Conservation (phyloP, 1,140 invertebrate species). For the Drosophila obscura region DNA sequence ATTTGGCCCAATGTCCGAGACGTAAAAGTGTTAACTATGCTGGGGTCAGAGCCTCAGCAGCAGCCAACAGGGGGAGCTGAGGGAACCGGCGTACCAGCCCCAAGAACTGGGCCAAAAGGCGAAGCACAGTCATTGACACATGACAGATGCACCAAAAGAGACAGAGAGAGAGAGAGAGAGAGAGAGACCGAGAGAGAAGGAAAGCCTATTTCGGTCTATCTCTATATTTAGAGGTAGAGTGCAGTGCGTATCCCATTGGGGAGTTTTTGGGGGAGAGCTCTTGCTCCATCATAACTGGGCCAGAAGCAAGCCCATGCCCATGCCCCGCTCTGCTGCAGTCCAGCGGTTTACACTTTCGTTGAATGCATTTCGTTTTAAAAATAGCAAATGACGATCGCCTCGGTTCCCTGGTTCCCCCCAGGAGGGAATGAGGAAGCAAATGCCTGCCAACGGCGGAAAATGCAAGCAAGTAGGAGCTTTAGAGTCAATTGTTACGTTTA, state of each 20-base stretch:
- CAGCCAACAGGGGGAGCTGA: not conserved
- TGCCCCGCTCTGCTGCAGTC: slow-evolving; percentile 3
- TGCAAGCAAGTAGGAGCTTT: too few relatives aligned
- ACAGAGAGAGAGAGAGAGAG: not conserved
- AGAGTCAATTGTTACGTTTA: too few relatives aligned
- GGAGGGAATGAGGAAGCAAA: slow-evolving; percentile 73
- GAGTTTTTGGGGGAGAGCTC: slow-evolving; percentile 15
- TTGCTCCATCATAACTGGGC: slow-evolving; percentile 60
- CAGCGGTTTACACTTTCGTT: slow-evolving; percentile 35
- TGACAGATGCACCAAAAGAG: slow-evolving; percentile 25
- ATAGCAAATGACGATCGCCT: slow-evolving; percentile 60
- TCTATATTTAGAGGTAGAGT: slow-evolving; percentile 45
- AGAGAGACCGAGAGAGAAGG: slow-evolving; percentile 14
- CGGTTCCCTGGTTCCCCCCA: slow-evolving; percentile 5
- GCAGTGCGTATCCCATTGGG: slow-evolving; percentile 21
- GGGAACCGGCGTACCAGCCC: slow-evolving; percentile 1
- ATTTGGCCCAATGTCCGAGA: slow-evolving; percentile 79
- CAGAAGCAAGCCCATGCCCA: slow-evolving; percentile 36
- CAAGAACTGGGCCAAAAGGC: slow-evolving; percentile 75
- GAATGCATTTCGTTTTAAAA: slow-evolving; percentile 49
- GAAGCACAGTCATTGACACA: slow-evolving; percentile 76
- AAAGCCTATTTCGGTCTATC: slow-evolving; percentile 40
- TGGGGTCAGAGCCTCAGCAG: slow-evolving; percentile 58
- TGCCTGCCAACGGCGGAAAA: slow-evolving; percentile 32
- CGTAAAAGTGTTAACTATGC: slow-evolving; percentile 72